Conservation (phyloP, 2,113 vertebrate species). For the Ondatra zibethicus region DNA sequence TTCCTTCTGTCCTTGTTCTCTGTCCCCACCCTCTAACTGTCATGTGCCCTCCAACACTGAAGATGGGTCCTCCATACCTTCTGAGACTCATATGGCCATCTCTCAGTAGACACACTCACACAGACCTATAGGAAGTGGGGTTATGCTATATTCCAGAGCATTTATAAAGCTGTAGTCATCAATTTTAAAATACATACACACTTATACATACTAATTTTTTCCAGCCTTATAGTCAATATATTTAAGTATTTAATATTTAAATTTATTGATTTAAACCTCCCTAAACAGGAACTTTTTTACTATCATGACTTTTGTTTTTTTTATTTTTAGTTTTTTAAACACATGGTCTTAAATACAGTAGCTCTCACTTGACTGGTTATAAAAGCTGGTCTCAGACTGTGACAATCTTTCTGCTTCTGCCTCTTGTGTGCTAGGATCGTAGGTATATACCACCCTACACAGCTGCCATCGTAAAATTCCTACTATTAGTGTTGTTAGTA, state of each 20-base stretch:
- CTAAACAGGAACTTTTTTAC: neutral
- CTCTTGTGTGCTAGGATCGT: neutral
- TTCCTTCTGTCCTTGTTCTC: neutral
- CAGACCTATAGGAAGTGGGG: neutral
- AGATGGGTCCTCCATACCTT: neutral
- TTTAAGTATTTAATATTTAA: neutral
- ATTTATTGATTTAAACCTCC: neutral
- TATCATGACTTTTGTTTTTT: neutral
- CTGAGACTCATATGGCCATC: neutral
- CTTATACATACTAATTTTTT: neutral
- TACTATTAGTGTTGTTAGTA: neutral
- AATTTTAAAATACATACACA: neutral
- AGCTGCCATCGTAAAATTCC: neutral
- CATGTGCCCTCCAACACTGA: accelerated
- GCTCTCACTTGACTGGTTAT: neutral
- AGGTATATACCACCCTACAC: neutral
- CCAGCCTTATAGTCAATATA: neutral
- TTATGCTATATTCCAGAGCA: neutral
- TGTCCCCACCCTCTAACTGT: neutral
- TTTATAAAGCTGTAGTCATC: neutral
- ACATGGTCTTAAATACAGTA: neutral
- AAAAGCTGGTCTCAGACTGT: neutral
- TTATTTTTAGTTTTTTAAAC: neutral
- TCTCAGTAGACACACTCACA: neutral
- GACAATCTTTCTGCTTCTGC: neutral